Percentiles rank a stretch among this genome's conserved stretches.
Evolutionary conservation across 2,113 vertebrate species (phyloP).

Genomic region (Myotis yumanensis): DNA sequence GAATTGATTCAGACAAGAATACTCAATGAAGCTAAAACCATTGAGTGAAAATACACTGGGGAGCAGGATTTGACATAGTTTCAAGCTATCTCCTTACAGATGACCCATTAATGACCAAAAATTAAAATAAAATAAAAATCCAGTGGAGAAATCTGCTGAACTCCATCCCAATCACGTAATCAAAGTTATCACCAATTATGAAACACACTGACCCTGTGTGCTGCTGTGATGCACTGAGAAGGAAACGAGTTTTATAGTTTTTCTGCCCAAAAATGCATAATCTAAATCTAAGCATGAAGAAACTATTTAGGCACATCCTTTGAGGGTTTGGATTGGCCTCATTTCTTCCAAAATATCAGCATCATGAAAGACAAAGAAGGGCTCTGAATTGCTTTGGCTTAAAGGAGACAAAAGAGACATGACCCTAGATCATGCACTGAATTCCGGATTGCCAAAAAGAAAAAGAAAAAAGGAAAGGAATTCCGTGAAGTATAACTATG

Average conservation of each 20-base stretch:
- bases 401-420: neutral
- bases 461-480: neutral
- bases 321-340: neutral
- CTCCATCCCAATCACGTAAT: neutral
- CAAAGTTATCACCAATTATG: neutral
- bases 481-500: neutral
- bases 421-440: neutral
- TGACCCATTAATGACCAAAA: neutral
- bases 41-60: neutral
- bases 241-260: neutral
- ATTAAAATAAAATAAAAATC: neutral
- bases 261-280: neutral
- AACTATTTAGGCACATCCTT: neutral
- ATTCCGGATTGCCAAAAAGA: neutral
- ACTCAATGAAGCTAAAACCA: neutral
- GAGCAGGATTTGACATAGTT: neutral
- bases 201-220: neutral
- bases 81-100: neutral
- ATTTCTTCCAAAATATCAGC: neutral
- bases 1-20: constrained; percentile 32
- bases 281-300: constrained; percentile 16
- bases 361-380: constrained; percentile 21
- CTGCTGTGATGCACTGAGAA: neutral
- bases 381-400: constrained; percentile 6
- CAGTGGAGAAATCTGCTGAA: neutral